Evolutionary conservation across 2,113 vertebrate species (phyloP), one percentile per base, ranked within the genome.

Genomic region (Platanista minor): DNA sequence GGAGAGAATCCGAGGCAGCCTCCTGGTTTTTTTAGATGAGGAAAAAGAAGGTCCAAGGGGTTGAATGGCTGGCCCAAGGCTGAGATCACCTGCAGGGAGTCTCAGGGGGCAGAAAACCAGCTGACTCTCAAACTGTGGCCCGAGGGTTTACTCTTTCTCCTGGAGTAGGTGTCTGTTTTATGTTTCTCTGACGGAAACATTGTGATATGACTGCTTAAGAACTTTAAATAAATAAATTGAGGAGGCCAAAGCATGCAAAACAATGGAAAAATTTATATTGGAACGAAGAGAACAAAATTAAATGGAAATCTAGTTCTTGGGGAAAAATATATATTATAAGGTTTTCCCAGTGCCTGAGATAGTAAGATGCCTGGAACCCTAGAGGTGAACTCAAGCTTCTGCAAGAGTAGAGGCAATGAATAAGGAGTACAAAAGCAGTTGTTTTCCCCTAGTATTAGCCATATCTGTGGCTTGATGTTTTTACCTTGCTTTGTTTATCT

Each of bases 131-230:
- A n/a, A 78, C 87, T 17, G 8, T 6, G 6, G 78, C 29, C 69
- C 0, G 2, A 93, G 17, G 36, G 36, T 75, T 90, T 72, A 20
- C 27, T 43, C 78, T 75, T 83, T 66, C 62, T 93, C 52, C 36
- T 57, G n/a, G 59, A 93, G 39, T 23, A 25, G 21, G 4, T 75
- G 31, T 93, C 91, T 96, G 89, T 57, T 92, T 94, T 93, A 12
- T 92, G 66, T 95, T 86, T 89, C 90, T 80, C 72, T 94, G 61
- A 72, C 87, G 64, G 91, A 62, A 93, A 87, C 69, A 49, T 69
- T 54, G 17, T 61, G 69, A 31, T 87, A 10, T 52, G 49, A 84
- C 78, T 96, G 20, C 83, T n/a, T 71, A 27, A 67, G 21, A 71
- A 72, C n/a, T 95, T 89, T 29, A 71, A 39, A n/a, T 87, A 77